Conservation (phyloP, 1,140 invertebrate species). For the Oppia nitens region DNA sequence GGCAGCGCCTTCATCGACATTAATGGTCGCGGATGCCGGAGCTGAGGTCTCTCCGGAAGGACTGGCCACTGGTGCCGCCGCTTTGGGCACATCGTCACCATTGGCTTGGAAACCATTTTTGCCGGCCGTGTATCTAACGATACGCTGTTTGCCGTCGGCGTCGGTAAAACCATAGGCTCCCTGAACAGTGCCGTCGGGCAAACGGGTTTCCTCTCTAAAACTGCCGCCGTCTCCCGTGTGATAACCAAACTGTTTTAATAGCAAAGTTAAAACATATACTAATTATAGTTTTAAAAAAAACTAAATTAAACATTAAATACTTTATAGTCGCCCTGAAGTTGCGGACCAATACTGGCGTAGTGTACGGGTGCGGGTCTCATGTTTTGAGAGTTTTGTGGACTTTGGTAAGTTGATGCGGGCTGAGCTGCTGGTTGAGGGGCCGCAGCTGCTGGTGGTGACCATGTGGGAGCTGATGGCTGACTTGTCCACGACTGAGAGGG, state of each 20-base stretch:
- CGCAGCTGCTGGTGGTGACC: background rate
- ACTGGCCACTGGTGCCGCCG: background rate
- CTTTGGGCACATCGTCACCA: conserved; percentile 25
- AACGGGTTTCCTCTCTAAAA: conserved; percentile 23
- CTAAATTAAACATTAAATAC: conserved; percentile 7
- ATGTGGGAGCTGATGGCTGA: background rate
- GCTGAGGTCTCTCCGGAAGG: background rate
- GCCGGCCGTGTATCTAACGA: conserved; percentile 44
- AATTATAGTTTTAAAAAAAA: background rate
- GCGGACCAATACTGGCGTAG: conserved; percentile 17
- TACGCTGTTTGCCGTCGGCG: conserved; percentile 35
- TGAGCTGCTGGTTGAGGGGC: background rate
- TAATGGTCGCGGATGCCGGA: background rate
- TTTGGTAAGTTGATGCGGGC: background rate
- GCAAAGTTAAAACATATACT: background rate
- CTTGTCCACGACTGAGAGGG: background rate
- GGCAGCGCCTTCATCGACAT: background rate
- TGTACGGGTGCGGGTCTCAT: conserved; percentile 14
- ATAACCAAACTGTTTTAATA: conserved; percentile 20
- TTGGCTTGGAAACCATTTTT: conserved; percentile 43
- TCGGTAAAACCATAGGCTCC: conserved; percentile 42
- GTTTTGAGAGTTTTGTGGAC: conserved; percentile 4
- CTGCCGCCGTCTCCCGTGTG: conserved; percentile 23
- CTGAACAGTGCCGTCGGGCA: conserved; percentile 28
- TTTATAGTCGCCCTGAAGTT: conserved; percentile 17